Base-by-base conservation (phyloP, 2,888 invertebrate species). In the Theretra japonica region DNA sequence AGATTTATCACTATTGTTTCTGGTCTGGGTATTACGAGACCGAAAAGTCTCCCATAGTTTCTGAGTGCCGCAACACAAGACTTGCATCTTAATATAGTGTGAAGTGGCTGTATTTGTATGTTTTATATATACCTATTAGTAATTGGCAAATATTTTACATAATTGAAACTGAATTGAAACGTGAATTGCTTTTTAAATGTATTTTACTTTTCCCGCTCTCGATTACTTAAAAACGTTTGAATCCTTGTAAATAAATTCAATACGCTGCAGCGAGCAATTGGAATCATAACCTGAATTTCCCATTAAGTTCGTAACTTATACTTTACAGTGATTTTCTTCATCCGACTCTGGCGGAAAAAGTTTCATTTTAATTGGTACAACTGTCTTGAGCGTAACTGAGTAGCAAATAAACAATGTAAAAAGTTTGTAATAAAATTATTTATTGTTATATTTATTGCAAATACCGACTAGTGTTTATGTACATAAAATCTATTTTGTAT, bases 361-460 rank as follows among this genome's bases (percentile, higher is more conserved):
- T 65, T 65, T 65, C 65, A 65, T 65, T 65, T 48, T 65, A 65
- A 65, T 65, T 65, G 65, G 65, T 65, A 65, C 65, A 65, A 48
- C 48, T 65, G 65, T 65, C 65, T 65, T 65, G 65, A 48, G 41
- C 41, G 23, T 48, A 48, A 48, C 48, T 65, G 65, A 65, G 48
- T 65, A 65, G 41, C 48, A 65, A 65, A 65, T 65, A 65, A 65
- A 65, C 65, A 65, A 23, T 65, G 62, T 65, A 48, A 65, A 62
- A 48, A 65, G 65, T 65, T 48, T 41, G 65, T 41, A 65, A 62
- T 33, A 58, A 58, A 58, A 21, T 62, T 62, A 65, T 48, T 48
- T 25, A 23, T 48, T 15, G 21, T 48, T 21, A 21, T 53, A n/a
- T 62, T 62, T 33, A 41, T 62, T 25, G 65, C 2, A 65, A 65